Percentiles rank a stretch among this genome's conserved stretches.
phyloP scores from a whole-genome alignment of 2,797 vertebrate genomes.

The Bradypodion ventrale region DNA sequence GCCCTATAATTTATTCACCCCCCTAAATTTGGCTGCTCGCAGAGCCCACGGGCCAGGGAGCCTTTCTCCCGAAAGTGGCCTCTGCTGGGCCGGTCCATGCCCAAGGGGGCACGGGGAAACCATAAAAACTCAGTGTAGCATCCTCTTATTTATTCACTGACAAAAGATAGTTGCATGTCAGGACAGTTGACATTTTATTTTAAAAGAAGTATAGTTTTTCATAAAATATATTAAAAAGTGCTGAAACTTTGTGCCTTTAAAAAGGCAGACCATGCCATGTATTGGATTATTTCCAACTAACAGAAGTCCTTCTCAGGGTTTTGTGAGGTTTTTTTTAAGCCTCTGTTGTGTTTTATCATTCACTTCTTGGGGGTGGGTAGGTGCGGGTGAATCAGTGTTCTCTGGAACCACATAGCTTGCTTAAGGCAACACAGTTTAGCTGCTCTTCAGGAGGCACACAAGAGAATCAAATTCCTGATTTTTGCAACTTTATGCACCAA shows the following conservation, averaged over 20 bases:
- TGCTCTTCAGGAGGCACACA: not conserved
- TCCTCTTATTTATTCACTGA: not conserved
- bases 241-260: not conserved
- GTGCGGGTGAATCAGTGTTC: not conserved
- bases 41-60: too few relatives aligned
- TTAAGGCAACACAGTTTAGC: too few relatives aligned
- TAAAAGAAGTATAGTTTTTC: not conserved
- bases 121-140: not conserved
- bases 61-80: too few relatives aligned
- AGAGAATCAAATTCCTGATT: too few relatives aligned
- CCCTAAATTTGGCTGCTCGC: too few relatives aligned
- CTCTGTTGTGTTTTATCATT: too few relatives aligned
- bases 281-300: not conserved
- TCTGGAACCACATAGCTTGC: too few relatives aligned
- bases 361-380: not conserved
- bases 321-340: too few relatives aligned
- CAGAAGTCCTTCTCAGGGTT: not conserved
- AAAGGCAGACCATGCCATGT: not conserved
- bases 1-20: too few relatives aligned
- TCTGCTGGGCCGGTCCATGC: too few relatives aligned
- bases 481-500: too few relatives aligned
- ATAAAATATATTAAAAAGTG: not conserved
- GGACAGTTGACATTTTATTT: not conserved
- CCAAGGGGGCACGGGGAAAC: too few relatives aligned
- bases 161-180: slow-evolving; percentile 1